Conservation (phyloP, 2,113 vertebrate species). For the Recurvirostra avosetta region DNA sequence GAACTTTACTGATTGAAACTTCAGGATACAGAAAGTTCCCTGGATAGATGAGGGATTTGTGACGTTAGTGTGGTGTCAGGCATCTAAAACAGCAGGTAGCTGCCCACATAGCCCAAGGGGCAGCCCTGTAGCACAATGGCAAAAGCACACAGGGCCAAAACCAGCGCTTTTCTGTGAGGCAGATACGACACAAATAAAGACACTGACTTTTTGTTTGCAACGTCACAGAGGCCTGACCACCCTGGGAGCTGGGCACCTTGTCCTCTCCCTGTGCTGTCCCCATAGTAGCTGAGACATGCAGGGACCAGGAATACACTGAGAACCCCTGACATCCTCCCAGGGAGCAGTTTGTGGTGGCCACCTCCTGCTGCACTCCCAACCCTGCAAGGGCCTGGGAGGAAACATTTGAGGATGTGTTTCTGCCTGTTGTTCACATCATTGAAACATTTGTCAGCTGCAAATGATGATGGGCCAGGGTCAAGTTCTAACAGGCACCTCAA, state of each 20-base stretch:
- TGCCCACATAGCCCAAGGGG: neutral
- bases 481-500: neutral
- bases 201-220: neutral
- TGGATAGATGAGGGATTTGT: neutral
- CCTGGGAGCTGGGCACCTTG: neutral
- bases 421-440: neutral
- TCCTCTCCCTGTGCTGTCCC: neutral
- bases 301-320: rapidly evolving
- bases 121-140: neutral
- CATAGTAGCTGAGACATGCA: neutral
- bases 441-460: neutral
- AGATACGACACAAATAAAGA: neutral
- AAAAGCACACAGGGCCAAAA: neutral
- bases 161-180: neutral
- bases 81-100: neutral
- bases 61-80: neutral
- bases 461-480: neutral
- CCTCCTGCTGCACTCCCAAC: neutral
- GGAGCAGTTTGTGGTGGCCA: neutral
- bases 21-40: neutral
- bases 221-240: neutral
- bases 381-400: neutral
- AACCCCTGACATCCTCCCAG: neutral
- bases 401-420: neutral
- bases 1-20: neutral